Conservation (phyloP, 2,113 vertebrate genomes). For the Clinocottus analis region DNA sequence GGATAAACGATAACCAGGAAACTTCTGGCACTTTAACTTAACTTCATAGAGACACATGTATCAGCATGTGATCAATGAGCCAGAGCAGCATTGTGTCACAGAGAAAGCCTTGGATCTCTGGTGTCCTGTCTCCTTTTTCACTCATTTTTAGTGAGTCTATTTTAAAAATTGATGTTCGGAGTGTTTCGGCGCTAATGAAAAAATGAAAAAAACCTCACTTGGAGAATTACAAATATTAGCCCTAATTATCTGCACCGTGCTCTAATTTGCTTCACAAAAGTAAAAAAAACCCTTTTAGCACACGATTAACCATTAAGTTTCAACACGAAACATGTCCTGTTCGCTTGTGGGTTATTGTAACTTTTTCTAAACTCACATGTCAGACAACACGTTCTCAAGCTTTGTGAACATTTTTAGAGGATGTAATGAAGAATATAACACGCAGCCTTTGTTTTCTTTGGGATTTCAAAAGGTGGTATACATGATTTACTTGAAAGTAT, state of each 20-base stretch:
- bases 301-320: slow-evolving; percentile 8
- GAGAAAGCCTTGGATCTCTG: slow-evolving; percentile 4
- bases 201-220: slow-evolving; percentile 39
- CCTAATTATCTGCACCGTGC: slow-evolving; percentile 49
- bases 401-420: slow-evolving; percentile 2
- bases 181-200: slow-evolving; percentile 44
- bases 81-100: not conserved
- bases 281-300: slow-evolving; percentile 17
- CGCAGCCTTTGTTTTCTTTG: slow-evolving; percentile 10
- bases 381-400: slow-evolving; percentile 1
- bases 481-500: slow-evolving; percentile 25
- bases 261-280: slow-evolving; percentile 56
- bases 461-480: slow-evolving; percentile 26
- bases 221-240: slow-evolving; percentile 59
- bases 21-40: not conserved
- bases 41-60: not conserved
- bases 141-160: slow-evolving; percentile 19
- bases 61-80: not conserved
- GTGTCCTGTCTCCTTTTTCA: slow-evolving; percentile 6
- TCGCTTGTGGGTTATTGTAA: not conserved
- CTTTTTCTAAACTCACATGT: not conserved
- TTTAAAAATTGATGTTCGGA: slow-evolving; percentile 24
- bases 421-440: slow-evolving; percentile 31
- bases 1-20: not conserved
- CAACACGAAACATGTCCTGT: not conserved